These are phyloP conservation scores for Anguilla obscura DNA, from an alignment of 2,797 vertebrate species.

Conservation along the genomic window DNA sequence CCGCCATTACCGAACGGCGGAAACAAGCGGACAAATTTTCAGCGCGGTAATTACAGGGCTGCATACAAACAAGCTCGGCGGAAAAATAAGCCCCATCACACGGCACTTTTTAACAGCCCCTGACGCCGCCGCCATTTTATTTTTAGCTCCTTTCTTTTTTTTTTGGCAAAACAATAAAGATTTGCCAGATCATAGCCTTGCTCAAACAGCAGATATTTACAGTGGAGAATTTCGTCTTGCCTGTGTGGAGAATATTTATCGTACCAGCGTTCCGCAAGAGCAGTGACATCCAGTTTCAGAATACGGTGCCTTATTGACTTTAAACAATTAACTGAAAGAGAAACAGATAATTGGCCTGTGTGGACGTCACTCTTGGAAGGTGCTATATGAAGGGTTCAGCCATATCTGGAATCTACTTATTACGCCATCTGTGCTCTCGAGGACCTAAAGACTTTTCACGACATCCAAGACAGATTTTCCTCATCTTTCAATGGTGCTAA, in stretches of 20 bases:
- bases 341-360: slow-evolving; percentile 3
- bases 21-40: slow-evolving; percentile 69
- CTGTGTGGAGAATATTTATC: slow-evolving; percentile 55
- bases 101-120: slow-evolving; percentile 25
- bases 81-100: slow-evolving; percentile 58
- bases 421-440: slow-evolving; percentile 15
- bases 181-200: slow-evolving; percentile 4
- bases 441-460: slow-evolving; percentile 13
- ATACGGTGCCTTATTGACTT: slow-evolving; percentile 1
- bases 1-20: slow-evolving; percentile 65
- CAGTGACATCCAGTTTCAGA: neutral
- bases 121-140: neutral
- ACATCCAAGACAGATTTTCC: neutral
- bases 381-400: neutral
- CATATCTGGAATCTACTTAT: neutral
- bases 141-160: neutral
- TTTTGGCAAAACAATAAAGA: neutral
- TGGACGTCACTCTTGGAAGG: neutral
- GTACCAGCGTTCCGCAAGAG: slow-evolving; percentile 35
- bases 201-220: neutral
- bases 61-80: slow-evolving; percentile 49
- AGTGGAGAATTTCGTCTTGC: slow-evolving; percentile 35
- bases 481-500: neutral
- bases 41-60: slow-evolving; percentile 67
- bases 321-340: slow-evolving; percentile 13